Conservation (phyloP, 2,113 vertebrate species). For the Chaetops frenatus region DNA sequence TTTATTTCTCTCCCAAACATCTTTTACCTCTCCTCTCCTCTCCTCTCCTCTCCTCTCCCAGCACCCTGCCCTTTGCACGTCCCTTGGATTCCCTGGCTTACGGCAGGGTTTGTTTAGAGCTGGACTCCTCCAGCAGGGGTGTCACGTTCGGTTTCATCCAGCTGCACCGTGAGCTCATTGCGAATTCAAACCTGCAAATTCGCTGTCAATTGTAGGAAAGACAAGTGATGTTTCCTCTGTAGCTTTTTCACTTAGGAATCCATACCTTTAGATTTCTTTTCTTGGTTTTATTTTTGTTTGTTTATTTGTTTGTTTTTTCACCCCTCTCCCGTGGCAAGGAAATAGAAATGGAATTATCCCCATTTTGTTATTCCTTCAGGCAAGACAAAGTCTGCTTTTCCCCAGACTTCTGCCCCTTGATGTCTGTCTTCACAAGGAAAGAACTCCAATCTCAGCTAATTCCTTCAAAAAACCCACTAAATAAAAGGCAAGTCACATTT, state of each 20-base stretch:
- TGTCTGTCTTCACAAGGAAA: background rate
- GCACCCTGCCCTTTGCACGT: background rate
- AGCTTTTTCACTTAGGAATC: background rate
- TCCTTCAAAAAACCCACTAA: background rate
- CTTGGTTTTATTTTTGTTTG: too few relatives aligned
- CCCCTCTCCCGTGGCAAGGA: background rate
- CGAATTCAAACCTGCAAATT: background rate
- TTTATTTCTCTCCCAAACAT: too few relatives aligned
- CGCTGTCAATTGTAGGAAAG: background rate
- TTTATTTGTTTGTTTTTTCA: too few relatives aligned
- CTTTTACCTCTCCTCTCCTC: background rate
- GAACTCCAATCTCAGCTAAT: background rate
- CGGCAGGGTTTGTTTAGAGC: background rate
- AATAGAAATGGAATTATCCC: background rate
- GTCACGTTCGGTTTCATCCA: background rate
- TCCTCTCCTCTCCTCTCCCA: background rate
- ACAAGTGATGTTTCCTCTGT: background rate
- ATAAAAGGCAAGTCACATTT: background rate
- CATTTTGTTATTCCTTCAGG: background rate
- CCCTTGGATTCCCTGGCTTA: background rate
- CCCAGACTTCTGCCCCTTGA: background rate
- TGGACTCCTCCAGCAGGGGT: background rate
- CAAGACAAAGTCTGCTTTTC: background rate
- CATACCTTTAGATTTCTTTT: rapidly evolving
- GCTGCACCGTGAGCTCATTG: background rate